These are phyloP conservation scores for Cynoglossus semilaevis DNA, from an alignment of 2,113 vertebrate species.

Conservation along the genomic window DNA sequence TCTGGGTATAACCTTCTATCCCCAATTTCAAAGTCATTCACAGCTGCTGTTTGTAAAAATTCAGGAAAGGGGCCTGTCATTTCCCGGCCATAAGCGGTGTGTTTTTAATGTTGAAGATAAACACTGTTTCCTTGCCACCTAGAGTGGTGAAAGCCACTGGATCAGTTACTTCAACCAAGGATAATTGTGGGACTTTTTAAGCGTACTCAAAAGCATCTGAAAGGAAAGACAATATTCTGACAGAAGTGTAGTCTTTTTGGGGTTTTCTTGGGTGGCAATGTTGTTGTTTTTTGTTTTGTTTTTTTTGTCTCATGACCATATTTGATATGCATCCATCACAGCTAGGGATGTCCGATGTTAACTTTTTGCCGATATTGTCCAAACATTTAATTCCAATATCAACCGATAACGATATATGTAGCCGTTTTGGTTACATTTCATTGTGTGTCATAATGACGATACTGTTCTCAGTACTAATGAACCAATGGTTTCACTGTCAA, in stretches of 20 bases:
- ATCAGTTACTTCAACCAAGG: constrained; percentile 26
- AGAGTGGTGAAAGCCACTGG: constrained; percentile 37
- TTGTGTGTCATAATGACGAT: too few species aligned
- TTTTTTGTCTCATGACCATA: too few species aligned
- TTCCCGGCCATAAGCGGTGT: constrained; percentile 21
- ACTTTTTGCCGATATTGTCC: too few species aligned
- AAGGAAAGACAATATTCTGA: constrained; percentile 18
- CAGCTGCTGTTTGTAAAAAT: constrained; percentile 31
- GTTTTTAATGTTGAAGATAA: constrained; percentile 45
- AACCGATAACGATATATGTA: too few species aligned
- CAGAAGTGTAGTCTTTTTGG: constrained; percentile 10
- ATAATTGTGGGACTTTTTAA: constrained; percentile 19
- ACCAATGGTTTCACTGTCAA: too few species aligned
- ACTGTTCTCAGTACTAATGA: too few species aligned
- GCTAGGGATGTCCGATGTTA: too few species aligned
- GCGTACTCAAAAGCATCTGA: constrained; percentile 53
- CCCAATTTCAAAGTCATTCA: constrained; percentile 48
- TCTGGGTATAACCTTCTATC: constrained; percentile 26
- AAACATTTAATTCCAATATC: too few species aligned
- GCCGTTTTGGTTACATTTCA: too few species aligned
- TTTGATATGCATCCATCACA: too few species aligned
- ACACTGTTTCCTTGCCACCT: constrained; percentile 41
- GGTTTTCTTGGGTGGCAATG: constrained; percentile 13
- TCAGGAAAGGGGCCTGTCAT: constrained; percentile 23
- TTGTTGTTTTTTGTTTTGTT: too few species aligned